These are phyloP conservation scores for Charadrius vociferus DNA, from an alignment of 2,113 vertebrate genomes.

Conservation along the genomic window DNA sequence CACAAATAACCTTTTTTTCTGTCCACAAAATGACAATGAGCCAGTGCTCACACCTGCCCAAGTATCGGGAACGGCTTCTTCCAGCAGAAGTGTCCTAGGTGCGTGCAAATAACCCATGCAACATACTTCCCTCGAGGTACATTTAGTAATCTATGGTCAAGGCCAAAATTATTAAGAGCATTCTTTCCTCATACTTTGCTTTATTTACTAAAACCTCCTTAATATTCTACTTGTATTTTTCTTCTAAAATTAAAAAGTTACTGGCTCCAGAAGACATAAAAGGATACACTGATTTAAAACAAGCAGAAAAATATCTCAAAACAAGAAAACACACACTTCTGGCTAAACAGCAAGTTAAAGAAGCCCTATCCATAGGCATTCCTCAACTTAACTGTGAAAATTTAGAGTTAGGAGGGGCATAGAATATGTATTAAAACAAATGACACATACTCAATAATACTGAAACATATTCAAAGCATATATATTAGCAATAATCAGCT, in stretches of 20 bases:
- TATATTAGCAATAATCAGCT: neutral
- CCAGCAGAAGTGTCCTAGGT: neutral
- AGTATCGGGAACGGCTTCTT: neutral
- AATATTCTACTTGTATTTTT: neutral
- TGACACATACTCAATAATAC: neutral
- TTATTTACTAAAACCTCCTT: neutral
- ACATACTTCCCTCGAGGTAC: neutral
- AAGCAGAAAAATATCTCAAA: neutral
- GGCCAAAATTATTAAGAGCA: neutral
- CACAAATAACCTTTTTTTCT: neutral
- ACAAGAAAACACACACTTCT: neutral
- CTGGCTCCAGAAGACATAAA: neutral
- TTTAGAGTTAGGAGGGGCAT: neutral
- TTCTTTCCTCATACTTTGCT: neutral
- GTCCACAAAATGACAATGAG: neutral
- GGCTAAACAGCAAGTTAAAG: neutral
- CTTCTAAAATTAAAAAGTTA: neutral
- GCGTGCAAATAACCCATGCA: rapidly evolving
- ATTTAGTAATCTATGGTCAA: neutral
- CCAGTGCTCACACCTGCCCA: neutral
- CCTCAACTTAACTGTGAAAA: neutral
- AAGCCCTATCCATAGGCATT: neutral
- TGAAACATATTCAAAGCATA: neutral
- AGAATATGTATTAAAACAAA: neutral
- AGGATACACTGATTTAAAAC: neutral